These are phyloP conservation scores for Zaprionus gabonicus DNA, from an alignment of 1,140 invertebrate species.

Conservation along the genomic window DNA sequence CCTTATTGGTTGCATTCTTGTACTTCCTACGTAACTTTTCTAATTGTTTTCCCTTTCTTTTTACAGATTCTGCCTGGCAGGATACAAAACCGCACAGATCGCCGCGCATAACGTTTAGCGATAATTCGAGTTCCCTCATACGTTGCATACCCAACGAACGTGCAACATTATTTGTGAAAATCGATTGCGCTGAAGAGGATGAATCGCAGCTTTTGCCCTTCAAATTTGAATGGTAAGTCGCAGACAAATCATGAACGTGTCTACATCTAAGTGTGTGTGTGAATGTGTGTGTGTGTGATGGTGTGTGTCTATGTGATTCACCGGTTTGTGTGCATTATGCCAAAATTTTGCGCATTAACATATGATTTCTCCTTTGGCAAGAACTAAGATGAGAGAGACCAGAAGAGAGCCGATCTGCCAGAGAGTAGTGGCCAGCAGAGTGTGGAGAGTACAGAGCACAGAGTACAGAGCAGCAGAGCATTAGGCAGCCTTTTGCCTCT, in stretches of 20 bases:
- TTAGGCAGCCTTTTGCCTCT: slow-evolving; percentile 15
- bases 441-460: slow-evolving; percentile 1
- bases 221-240: slow-evolving; percentile 84
- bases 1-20: background rate
- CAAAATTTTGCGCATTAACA: slow-evolving; percentile 72
- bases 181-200: slow-evolving; percentile 79
- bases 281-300: slow-evolving; percentile 20
- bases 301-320: slow-evolving; percentile 55
- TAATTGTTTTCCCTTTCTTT: background rate
- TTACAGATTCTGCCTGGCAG: slow-evolving; percentile 61
- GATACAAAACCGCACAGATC: slow-evolving; percentile 10
- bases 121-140: slow-evolving; percentile 79
- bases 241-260: slow-evolving; percentile 4
- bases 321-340: slow-evolving; percentile 57
- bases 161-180: slow-evolving; percentile 83
- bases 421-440: background rate
- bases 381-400: slow-evolving; percentile 11
- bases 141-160: slow-evolving; percentile 81
- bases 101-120: slow-evolving; percentile 74
- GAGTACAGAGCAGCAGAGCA: background rate
- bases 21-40: background rate
- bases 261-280: background rate
- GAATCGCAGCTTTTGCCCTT: slow-evolving; percentile 74
- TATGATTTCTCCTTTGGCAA: slow-evolving; percentile 66
- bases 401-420: slow-evolving; percentile 13